A percentile compares a stretch with the other conserved stretches of the same genome.
Conservation (phyloP, 2,113 vertebrate genomes). For the Microcebus griseorufus region DNA sequence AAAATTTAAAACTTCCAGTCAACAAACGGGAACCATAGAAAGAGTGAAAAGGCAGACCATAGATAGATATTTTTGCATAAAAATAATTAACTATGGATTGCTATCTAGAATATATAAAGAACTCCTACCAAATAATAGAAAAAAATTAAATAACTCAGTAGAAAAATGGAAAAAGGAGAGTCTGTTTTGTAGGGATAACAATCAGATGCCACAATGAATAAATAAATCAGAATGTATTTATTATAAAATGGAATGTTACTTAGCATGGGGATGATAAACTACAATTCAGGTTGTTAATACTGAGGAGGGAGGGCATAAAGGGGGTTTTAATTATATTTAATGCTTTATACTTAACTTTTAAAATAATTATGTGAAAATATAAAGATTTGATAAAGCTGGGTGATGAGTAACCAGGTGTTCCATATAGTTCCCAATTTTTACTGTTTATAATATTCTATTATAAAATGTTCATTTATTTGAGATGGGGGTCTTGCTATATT, state of each 20-base stretch:
- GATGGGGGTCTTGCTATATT: neutral
- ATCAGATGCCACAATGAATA: neutral
- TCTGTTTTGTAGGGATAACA: neutral
- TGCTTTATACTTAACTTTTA: neutral
- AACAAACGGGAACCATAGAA: neutral
- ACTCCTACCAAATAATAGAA: neutral
- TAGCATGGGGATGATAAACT: neutral
- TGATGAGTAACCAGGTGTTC: neutral
- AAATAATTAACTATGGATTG: neutral
- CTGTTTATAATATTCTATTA: neutral
- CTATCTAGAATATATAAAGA: neutral
- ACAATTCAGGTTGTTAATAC: neutral
- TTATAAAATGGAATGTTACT: slow-evolving; percentile 26
- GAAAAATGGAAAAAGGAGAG: neutral
- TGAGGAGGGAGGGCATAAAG: neutral
- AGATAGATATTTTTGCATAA: neutral
- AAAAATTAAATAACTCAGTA: neutral
- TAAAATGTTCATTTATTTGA: neutral
- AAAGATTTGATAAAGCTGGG: neutral
- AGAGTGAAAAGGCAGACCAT: neutral
- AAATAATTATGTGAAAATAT: neutral
- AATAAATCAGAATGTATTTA: neutral
- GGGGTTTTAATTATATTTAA: neutral
- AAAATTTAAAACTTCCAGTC: slow-evolving; percentile 7
- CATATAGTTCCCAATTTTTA: neutral